Evolutionary conservation across 1,140 invertebrate genomes (phyloP).

Genomic region (Halyomorpha halys): DNA sequence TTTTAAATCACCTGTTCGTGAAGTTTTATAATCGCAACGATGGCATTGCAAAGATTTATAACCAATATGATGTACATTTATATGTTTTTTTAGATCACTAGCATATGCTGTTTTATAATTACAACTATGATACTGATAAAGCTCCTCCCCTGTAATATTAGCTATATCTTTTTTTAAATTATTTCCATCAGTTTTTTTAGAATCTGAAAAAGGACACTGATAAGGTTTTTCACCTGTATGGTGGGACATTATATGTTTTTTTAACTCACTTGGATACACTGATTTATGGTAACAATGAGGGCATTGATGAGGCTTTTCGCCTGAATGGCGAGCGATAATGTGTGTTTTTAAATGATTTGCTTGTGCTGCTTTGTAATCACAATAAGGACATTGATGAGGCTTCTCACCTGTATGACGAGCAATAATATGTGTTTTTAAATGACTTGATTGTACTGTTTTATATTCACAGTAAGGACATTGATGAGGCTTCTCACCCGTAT

Average conservation of each 20-base stretch:
- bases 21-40: too few species aligned
- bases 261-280: background rate
- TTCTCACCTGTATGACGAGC: background rate
- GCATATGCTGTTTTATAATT: too few species aligned
- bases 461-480: background rate
- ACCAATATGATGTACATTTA: too few species aligned
- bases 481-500: background rate
- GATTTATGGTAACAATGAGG: background rate
- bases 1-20: too few species aligned
- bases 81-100: too few species aligned
- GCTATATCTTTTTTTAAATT: background rate
- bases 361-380: background rate
- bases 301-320: background rate
- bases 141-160: too few species aligned
- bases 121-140: too few species aligned
- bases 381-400: background rate
- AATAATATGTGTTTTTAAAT: constrained; percentile 2
- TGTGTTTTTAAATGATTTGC: background rate
- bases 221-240: constrained; percentile 2
- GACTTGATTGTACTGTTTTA: background rate
- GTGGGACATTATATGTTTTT: background rate
- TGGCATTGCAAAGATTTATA: too few species aligned
- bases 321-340: background rate
- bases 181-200: background rate
- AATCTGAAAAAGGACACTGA: background rate